Percentiles rank a stretch among this genome's conserved stretches.
phyloP scores from a whole-genome alignment of 2,888 invertebrate genomes.

The Drosophila kanekoi region DNA sequence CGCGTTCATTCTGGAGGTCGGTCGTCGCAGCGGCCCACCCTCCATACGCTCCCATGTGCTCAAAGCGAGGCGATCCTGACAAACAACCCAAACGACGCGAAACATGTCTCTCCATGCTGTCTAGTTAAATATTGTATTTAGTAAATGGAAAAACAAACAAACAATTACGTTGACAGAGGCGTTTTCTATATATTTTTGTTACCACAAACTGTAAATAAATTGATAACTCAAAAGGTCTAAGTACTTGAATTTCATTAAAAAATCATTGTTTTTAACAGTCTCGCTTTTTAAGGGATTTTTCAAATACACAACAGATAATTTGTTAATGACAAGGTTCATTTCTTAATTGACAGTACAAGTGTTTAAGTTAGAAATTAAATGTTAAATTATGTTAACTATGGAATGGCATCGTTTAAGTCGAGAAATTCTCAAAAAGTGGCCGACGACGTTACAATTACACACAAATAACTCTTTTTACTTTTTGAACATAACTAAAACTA shows the following conservation, averaged over 20 bases:
- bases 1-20: constrained; percentile 95
- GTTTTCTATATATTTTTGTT: constrained; percentile 51
- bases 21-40: constrained; percentile 91
- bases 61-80: constrained; percentile 79
- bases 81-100: constrained; percentile 30
- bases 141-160: constrained; percentile 18
- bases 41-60: constrained; percentile 86
- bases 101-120: background rate
- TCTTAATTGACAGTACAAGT: constrained; percentile 65
- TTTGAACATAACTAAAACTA: constrained; percentile 16
- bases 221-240: constrained; percentile 49
- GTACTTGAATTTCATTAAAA: constrained; percentile 60
- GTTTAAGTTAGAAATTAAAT: constrained; percentile 19
- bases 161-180: constrained; percentile 28
- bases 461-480: background rate
- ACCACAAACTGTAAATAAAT: constrained; percentile 68
- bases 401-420: constrained; percentile 77
- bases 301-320: constrained; percentile 32
- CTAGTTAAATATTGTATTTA: constrained; percentile 34
- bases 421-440: constrained; percentile 40
- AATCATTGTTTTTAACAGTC: constrained; percentile 59
- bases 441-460: constrained; percentile 43
- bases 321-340: constrained; percentile 15
- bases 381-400: constrained; percentile 47
- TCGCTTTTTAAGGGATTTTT: constrained; percentile 31